Percentiles rank a stretch among this genome's conserved stretches.
Evolutionary conservation across 2,888 invertebrate species (phyloP).

Genomic region (Metallyticus violacea): DNA sequence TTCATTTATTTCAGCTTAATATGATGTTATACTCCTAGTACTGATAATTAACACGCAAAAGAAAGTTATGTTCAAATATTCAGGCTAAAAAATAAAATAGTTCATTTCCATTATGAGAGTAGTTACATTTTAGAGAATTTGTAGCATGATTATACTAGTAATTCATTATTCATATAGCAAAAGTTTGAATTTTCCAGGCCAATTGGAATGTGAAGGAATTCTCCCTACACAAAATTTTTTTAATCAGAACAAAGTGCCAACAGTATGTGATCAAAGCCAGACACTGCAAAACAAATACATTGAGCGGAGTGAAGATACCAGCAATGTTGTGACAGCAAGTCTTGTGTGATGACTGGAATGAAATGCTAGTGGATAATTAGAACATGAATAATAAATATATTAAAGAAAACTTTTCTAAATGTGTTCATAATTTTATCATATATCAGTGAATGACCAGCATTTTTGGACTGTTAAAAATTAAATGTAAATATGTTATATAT

Average conservation of each 20-base stretch:
- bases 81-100: not conserved
- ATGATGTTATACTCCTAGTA: not conserved
- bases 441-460: not conserved
- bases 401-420: not conserved
- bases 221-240: not conserved
- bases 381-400: not conserved
- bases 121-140: not conserved
- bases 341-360: conserved; percentile 7
- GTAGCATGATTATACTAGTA: not conserved
- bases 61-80: no score
- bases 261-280: not conserved
- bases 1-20: no score
- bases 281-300: not conserved
- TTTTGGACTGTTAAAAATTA: not conserved
- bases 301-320: conserved; percentile 6
- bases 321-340: conserved; percentile 27
- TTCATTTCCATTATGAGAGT: not conserved
- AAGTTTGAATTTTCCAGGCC: conserved; percentile 37
- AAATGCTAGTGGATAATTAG: not conserved
- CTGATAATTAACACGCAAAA: not conserved
- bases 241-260: conserved; percentile 14
- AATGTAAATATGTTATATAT: not conserved
- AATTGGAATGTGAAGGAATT: conserved; percentile 43
- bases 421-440: not conserved
- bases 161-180: not conserved